A percentile compares a stretch with the other conserved stretches of the same genome.
phyloP scores from a whole-genome alignment of 2,113 vertebrate genomes.

The Oophaga pumilio region DNA sequence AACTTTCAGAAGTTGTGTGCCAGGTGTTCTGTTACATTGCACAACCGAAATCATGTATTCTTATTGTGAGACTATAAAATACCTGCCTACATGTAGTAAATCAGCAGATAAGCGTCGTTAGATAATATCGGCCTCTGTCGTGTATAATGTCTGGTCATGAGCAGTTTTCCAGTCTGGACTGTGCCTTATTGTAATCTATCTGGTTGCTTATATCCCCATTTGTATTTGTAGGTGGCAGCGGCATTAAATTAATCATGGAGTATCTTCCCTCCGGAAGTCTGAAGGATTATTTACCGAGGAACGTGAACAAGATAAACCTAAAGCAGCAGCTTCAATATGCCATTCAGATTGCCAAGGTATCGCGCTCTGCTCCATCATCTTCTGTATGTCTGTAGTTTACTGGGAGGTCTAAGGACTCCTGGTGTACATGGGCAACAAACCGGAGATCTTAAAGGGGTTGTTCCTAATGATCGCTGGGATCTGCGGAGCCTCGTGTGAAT shows the following conservation, averaged over 20 bases:
- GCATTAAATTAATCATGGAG: constrained; percentile 97
- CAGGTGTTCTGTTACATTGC: too few species aligned
- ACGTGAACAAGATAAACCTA: constrained; percentile 82
- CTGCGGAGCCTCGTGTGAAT: too few species aligned
- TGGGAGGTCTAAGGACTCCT: background rate
- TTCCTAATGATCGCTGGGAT: too few species aligned
- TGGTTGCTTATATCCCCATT: background rate
- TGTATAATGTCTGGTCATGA: too few species aligned
- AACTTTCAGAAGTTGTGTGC: too few species aligned
- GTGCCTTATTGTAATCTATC: background rate
- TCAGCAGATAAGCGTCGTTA: too few species aligned
- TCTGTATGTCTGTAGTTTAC: too few species aligned
- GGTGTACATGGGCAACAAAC: background rate
- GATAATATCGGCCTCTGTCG: too few species aligned
- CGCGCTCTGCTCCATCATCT: background rate
- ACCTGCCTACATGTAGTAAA: too few species aligned
- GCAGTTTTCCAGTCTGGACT: background rate
- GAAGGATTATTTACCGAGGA: constrained; percentile 91
- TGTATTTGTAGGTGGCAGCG: constrained; percentile 79
- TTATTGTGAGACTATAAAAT: too few species aligned
- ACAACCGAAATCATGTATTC: too few species aligned
- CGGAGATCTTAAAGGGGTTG: too few species aligned
- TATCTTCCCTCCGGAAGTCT: constrained; percentile 93
- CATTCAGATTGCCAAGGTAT: constrained; percentile 90
- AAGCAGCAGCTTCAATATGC: constrained; percentile 86